A percentile compares a stretch with the other conserved stretches of the same genome.
phyloP scores from a whole-genome alignment of 2,797 vertebrate genomes.

The Parauchenoglanis punctatus region DNA sequence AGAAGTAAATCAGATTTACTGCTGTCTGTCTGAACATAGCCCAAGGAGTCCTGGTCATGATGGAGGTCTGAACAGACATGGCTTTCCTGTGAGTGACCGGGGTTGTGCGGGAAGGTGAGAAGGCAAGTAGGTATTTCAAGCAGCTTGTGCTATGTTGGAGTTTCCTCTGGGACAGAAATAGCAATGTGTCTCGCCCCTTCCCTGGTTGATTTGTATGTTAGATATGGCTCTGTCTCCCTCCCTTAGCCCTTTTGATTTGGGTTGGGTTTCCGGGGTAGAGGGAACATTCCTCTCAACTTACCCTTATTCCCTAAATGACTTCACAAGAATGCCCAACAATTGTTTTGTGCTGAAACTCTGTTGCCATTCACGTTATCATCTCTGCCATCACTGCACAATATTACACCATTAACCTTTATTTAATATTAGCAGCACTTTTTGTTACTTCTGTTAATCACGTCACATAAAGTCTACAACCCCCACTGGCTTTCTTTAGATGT shows the following conservation, averaged over 20 bases:
- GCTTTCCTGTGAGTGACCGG: conserved; percentile 9
- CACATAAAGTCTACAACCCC: background rate
- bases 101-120: conserved; percentile 53
- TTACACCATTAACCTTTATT: background rate
- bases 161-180: conserved; percentile 66
- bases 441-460: background rate
- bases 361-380: background rate
- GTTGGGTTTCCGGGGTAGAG: conserved; percentile 51
- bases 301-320: conserved; percentile 57
- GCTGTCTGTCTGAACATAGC: no score
- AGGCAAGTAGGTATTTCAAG: conserved; percentile 65
- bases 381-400: background rate
- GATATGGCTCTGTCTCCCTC: conserved; percentile 53
- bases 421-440: background rate
- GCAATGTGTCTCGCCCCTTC: conserved; percentile 47
- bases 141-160: conserved; percentile 58
- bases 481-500: background rate
- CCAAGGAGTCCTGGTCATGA: background rate
- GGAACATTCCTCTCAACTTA: conserved; percentile 62
- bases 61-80: background rate
- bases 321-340: conserved; percentile 42
- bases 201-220: conserved; percentile 61
- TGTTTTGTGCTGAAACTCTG: conserved; percentile 12
- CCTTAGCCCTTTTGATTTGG: conserved; percentile 55
- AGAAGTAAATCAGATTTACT: background rate